Base-by-base conservation (phyloP, 2,888 invertebrate genomes). In the Petrolisthes manimaculis region DNA sequence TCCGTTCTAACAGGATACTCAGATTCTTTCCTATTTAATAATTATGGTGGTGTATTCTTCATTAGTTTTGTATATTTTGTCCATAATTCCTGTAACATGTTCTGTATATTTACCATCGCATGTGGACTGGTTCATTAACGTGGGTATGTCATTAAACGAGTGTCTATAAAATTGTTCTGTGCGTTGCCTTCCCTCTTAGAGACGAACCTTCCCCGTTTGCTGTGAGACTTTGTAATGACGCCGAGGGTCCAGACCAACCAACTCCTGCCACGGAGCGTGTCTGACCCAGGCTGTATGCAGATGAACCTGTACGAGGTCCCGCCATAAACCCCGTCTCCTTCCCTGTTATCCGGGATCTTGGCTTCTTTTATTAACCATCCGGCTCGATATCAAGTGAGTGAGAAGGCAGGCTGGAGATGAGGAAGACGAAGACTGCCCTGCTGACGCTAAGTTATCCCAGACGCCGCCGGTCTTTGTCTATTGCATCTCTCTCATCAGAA, bases 261-360 rank as follows among this genome's bases (percentile, higher is more conserved):
- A 80, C 78, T 79, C 86, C 53, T 81, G 80, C 55, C 86, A 53
- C 51, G 78, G 54, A 86, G 86, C 86, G 80, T 74, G 80, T 86
- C 74, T 80, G 67, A 74, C 74, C 74, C 54, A 69, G 86, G 80
- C 86, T 86, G 80, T 86, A 86, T 86, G 86, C 86, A 86, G 80
- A 86, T 86, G 86, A 86, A 81, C 86, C 86, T 81, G 69, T 24
- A 21, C 24, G 18, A 56, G 37, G 54, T 80, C 86, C 86, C 80
- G 80, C 67, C 80, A 86, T 80, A 81, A 86, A 81, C 80, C 80
- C 77, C 74, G 56, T 69, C 80, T 55, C 14, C 80, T 80, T 14
- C 71, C 55, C 84, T 71, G 71, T 78, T 84, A 84, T 84, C 84
- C 84, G 18, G 77, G 78, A 84, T 84, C 84, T 84, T 55, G 61